Evolutionary conservation across 2,888 invertebrate species (phyloP), one percentile per base, ranked within the genome.

Genomic region (Drosophila lutescens): DNA sequence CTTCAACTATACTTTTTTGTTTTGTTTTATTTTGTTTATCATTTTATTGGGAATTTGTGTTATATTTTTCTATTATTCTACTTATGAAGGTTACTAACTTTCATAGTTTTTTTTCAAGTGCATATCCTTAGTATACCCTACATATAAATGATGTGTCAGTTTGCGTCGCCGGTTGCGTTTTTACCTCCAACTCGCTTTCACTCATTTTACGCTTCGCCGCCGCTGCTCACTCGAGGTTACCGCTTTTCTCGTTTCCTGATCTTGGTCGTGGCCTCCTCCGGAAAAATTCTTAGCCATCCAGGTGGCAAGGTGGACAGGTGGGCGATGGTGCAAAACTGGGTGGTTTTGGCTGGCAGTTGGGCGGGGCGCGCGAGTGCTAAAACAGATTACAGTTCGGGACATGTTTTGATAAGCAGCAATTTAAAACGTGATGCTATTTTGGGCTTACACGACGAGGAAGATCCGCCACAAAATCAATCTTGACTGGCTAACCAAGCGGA

Each of bases 321-420:
- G 44, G 23, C 8, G 30, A 30, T 20, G 60, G 7, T 41, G 30
- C 3, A 15, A 54, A 43, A 9, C 15, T 23, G 23, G 57, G 38
- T n/a, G 34, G 43, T 13, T 41, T 49, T 8, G 58, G 50, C 17
- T 66, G 55, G 67, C 43, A 55, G 49, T 44, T 68, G 74, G 67
- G 74, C 54, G 75, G 8, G 69, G 73, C 73, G 79, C 70, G 84
- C 78, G 84, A 83, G 75, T 85, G 77, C 79, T 78, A 86, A 85
- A 88, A 85, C 86, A 85, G 85, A 85, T 85, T 85, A 85, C 89
- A 84, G 88, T 80, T 86, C 76, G 76, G 81, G 77, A 83, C 82
- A 85, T 88, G 80, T 88, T 89, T 88, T 88, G 89, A 88, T 89
- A 88, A 88, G 88, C 80, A 89, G 86, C 88, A 88, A 88, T 88